These are phyloP conservation scores for Paracanthobrama guichenoti DNA, from an alignment of 2,113 vertebrate genomes.

Conservation along the genomic window DNA sequence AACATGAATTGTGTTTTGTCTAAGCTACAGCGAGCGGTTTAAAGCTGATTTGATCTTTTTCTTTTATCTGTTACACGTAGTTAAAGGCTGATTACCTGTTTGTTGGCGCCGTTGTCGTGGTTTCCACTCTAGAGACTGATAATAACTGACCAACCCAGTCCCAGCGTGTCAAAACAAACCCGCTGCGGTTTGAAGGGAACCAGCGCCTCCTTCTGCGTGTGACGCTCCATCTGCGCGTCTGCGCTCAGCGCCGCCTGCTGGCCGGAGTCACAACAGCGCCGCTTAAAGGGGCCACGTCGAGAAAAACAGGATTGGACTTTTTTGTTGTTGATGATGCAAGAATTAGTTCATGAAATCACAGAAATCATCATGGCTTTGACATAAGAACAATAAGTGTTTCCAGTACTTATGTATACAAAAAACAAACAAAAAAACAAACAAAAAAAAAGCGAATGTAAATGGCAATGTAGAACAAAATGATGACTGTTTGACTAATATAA, in stretches of 20 bases:
- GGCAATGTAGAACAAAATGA: background rate
- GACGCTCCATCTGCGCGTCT: background rate
- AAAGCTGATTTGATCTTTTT: background rate
- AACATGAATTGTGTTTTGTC: background rate
- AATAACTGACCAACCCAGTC: background rate
- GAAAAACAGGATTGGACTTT: background rate
- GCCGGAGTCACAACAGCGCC: background rate
- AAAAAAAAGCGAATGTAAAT: background rate
- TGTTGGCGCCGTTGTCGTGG: conserved; percentile 19
- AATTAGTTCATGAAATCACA: background rate
- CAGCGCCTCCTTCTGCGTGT: background rate
- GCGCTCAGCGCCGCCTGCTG: background rate
- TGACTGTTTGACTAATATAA: background rate
- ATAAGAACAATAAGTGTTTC: background rate
- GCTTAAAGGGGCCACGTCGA: background rate
- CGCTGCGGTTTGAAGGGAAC: conserved; percentile 30
- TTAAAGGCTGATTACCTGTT: conserved; percentile 7
- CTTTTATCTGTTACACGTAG: background rate
- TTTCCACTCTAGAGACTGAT: conserved; percentile 34
- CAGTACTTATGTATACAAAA: background rate
- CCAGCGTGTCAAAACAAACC: conserved; percentile 21
- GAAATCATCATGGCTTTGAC: background rate
- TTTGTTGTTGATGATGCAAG: background rate
- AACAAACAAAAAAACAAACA: no score
- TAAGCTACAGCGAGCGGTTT: background rate